Evolutionary conservation across 2,888 invertebrate species (phyloP), one percentile per base, ranked within the genome.

Genomic region (Drosophila meridiana): DNA sequence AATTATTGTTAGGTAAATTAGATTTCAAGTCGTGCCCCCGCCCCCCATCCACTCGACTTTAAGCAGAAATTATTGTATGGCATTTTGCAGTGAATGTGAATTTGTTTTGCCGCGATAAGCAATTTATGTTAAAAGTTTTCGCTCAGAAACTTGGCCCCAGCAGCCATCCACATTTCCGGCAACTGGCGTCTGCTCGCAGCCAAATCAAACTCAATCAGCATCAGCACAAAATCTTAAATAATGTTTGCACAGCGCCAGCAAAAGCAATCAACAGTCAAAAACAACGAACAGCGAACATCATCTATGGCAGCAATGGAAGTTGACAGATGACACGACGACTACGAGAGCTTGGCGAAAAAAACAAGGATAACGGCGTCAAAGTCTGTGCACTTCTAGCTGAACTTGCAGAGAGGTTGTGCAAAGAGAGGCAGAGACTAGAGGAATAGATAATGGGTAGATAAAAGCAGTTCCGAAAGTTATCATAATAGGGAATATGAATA

Each of bases 1-100:
- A 85, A 85, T 85, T 84, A 80, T 87, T 85, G 85, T 78, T 84
- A 87, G 87, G 82, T 84, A 87, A 87, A 87, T 85, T 85, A 76
- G 85, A 87, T 87, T 87, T 75, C 57, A 61, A 64, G 55, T 60
- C 9, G 2, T 45, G 45, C 28, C 26, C 14, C 36, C 36, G 5
- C 28, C 5, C 38, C 13, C 4, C 7, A 13, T 42, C 14, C 30
- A 13, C 69, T 45, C 66, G 56, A 65, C 68, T 80, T 73, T 73
- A 80, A 78, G 47, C 57, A 65, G 26, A 76, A 83, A 75, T 76
- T 71, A 83, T 86, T 83, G 74, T 73, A 73, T 50, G 36, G 66
- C 59, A 50, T 61, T 61, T 68, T 32, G 55, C 34, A 58, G 36
- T 56, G 58, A 61, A 64, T 76, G 75, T 69, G 20, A 20, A 61